These are phyloP conservation scores for Anodontia alba DNA, from an alignment of 2,888 invertebrate genomes.

Conservation along the genomic window DNA sequence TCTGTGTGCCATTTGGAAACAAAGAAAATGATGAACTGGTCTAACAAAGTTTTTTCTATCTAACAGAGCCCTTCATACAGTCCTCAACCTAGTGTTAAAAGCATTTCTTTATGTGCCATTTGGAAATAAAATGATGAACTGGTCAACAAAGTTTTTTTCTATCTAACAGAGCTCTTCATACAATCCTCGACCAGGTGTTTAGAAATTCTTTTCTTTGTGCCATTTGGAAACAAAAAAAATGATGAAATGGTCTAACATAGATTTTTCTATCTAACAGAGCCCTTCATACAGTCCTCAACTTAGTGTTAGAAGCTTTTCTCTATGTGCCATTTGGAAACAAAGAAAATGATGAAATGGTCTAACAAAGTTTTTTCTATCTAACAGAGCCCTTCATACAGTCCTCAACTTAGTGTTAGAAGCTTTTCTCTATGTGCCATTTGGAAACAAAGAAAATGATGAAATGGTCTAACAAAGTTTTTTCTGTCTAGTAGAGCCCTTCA, in stretches of 20 bases:
- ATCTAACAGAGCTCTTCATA: slow-evolving; percentile 59
- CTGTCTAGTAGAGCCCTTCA: slow-evolving; percentile 60
- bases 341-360: slow-evolving; percentile 1
- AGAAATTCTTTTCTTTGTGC: slow-evolving; percentile 71
- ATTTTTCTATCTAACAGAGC: too few species aligned
- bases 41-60: too few species aligned
- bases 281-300: slow-evolving; percentile 68
- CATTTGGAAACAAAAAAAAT: slow-evolving; percentile 20
- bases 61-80: slow-evolving; percentile 62
- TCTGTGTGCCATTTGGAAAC: slow-evolving; percentile 57
- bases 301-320: slow-evolving; percentile 74
- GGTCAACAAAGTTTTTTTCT: too few species aligned
- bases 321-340: slow-evolving; percentile 50
- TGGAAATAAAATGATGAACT: slow-evolving; percentile 5
- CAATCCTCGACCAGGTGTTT: slow-evolving; percentile 74
- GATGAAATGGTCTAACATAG: slow-evolving; percentile 12
- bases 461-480: too few species aligned
- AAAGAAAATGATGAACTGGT: slow-evolving; percentile 14
- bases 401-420: slow-evolving; percentile 76
- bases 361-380: too few species aligned
- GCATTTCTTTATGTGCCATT: slow-evolving; percentile 69
- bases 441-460: slow-evolving; percentile 3
- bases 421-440: slow-evolving; percentile 64
- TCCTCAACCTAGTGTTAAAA: slow-evolving; percentile 75
- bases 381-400: slow-evolving; percentile 63